Evolutionary conservation across 2,113 vertebrate genomes (phyloP).

Genomic region (Dasyprocta punctata): DNA sequence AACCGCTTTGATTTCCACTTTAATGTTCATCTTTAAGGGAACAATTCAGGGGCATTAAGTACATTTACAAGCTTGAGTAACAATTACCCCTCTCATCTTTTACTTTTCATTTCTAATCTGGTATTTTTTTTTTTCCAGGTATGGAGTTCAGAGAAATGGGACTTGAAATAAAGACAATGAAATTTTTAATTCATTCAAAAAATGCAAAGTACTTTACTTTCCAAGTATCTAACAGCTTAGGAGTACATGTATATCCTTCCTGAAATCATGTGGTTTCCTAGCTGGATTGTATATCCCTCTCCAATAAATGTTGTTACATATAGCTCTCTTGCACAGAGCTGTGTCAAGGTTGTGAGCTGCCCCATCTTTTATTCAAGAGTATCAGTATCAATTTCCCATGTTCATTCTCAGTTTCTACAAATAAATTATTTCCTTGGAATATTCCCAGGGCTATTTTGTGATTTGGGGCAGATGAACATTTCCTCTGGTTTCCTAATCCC

Average conservation of each 20-base stretch:
- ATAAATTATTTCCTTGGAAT: conserved; percentile 62
- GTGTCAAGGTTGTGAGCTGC: not conserved
- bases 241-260: conserved; percentile 32
- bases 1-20: not conserved
- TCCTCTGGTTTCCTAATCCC: conserved; percentile 15
- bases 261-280: conserved; percentile 38
- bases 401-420: conserved; percentile 52
- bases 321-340: not conserved
- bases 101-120: not conserved
- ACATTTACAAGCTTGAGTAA: accelerated
- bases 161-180: conserved; percentile 19
- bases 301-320: not conserved
- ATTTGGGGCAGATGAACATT: conserved; percentile 30
- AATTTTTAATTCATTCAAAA: conserved; percentile 29
- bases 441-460: conserved; percentile 56
- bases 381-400: conserved; percentile 35
- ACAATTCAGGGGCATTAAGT: not conserved
- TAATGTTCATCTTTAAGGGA: not conserved
- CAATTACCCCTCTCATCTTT: not conserved
- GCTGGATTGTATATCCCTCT: conserved; percentile 28
- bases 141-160: not conserved
- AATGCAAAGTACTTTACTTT: conserved; percentile 13
- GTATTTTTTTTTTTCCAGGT: not conserved
- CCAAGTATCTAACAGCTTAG: not conserved
- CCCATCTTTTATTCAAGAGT: conserved; percentile 64